These are phyloP conservation scores for Myathropa florea DNA, from an alignment of 2,888 invertebrate species.

Conservation along the genomic window DNA sequence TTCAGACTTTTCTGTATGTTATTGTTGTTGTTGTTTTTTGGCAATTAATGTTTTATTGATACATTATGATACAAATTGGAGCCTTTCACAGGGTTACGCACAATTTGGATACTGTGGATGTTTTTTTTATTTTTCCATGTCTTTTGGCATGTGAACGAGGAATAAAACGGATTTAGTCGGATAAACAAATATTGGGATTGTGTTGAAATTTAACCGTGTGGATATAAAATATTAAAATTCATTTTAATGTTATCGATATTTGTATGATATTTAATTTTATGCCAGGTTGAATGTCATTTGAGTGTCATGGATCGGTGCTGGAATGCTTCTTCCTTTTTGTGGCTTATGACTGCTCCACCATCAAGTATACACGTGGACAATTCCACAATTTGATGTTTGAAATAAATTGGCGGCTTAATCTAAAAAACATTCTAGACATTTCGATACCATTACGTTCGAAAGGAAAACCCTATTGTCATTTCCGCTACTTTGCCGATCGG, in stretches of 20 bases:
- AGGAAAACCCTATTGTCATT: too few species aligned
- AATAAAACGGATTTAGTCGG: slow-evolving; percentile 10
- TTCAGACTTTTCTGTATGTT: background rate
- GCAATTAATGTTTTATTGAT: slow-evolving; percentile 67
- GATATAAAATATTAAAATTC: slow-evolving; percentile 1
- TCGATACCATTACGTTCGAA: too few species aligned
- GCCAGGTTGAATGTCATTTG: background rate
- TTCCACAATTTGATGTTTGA: too few species aligned
- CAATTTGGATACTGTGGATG: background rate
- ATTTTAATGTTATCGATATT: slow-evolving; percentile 9
- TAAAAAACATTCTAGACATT: too few species aligned
- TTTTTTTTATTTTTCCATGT: background rate
- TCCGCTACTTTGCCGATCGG: too few species aligned
- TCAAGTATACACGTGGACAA: too few species aligned
- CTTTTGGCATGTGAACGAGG: background rate
- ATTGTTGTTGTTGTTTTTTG: slow-evolving; percentile 5
- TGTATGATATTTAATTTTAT: background rate
- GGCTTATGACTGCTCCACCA: too few species aligned
- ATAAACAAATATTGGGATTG: slow-evolving; percentile 8
- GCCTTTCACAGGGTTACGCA: slow-evolving; percentile 51
- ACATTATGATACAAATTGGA: slow-evolving; percentile 62
- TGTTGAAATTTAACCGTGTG: slow-evolving; percentile 4
- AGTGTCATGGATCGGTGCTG: background rate
- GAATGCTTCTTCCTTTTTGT: too few species aligned
- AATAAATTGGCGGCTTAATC: too few species aligned